phyloP scores from a whole-genome alignment of 2,797 vertebrate species.

The Hippocampus kuda region DNA sequence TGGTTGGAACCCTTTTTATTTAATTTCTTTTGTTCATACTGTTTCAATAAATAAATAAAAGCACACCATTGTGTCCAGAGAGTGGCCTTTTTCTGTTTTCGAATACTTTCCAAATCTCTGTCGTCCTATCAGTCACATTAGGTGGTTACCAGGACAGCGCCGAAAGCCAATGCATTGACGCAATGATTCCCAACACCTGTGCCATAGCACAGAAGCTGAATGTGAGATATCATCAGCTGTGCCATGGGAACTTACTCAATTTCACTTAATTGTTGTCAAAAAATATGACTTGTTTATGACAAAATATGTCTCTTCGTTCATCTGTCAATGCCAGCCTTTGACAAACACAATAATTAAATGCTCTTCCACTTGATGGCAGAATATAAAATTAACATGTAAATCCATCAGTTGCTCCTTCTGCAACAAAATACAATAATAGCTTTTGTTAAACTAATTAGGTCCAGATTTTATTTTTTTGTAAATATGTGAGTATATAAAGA shows the following conservation, averaged over 20 bases:
- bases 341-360: no score
- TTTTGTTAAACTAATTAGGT: no score
- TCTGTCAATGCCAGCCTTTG: no score
- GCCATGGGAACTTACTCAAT: neutral
- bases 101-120: constrained; percentile 7
- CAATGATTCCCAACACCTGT: neutral
- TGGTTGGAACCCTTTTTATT: constrained; percentile 61
- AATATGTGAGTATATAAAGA: no score
- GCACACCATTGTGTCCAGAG: neutral
- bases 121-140: constrained; percentile 16
- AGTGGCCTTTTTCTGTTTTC: neutral
- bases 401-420: no score
- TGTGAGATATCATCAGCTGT: neutral
- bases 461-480: no score
- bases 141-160: constrained; percentile 3
- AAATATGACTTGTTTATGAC: neutral
- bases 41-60: constrained; percentile 68
- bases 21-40: constrained; percentile 68
- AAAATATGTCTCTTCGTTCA: no score
- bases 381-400: no score
- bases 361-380: no score
- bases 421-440: no score
- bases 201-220: neutral
- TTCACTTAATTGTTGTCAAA: neutral
- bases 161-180: constrained; percentile 20